Conservation (phyloP, 2,888 invertebrate species). For the Tridacna crocea region DNA sequence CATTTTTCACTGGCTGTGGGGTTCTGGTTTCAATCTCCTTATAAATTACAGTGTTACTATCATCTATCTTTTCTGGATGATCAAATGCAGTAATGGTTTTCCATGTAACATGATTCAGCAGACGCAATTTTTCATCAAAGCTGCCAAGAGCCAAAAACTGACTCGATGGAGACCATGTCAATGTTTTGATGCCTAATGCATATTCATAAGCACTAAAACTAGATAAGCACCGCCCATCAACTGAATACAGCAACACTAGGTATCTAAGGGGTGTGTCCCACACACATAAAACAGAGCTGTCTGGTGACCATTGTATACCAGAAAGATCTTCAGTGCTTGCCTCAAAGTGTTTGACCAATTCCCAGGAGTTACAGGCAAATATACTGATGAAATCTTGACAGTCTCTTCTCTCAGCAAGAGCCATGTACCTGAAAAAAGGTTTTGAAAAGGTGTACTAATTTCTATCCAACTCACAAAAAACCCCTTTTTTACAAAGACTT, state of each 20-base stretch:
- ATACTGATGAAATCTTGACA: conserved; percentile 84
- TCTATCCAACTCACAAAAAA: background rate
- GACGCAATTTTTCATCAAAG: conserved; percentile 84
- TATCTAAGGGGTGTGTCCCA: conserved; percentile 84
- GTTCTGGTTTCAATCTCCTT: conserved; percentile 78
- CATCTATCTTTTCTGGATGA: conserved; percentile 77
- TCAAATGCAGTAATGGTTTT: conserved; percentile 79
- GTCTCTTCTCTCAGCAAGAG: conserved; percentile 84
- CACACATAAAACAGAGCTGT: conserved; percentile 81
- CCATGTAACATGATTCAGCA: conserved; percentile 84
- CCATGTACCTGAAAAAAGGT: conserved; percentile 80
- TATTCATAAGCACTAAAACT: conserved; percentile 81
- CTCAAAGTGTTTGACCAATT: conserved; percentile 84
- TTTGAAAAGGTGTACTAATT: background rate
- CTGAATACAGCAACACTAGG: conserved; percentile 83
- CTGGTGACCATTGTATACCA: conserved; percentile 84
- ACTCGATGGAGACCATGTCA: conserved; percentile 84
- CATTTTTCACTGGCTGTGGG: conserved; percentile 67
- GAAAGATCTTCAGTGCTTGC: conserved; percentile 83
- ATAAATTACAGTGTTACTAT: conserved; percentile 74
- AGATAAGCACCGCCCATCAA: conserved; percentile 84
- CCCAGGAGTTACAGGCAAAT: conserved; percentile 83
- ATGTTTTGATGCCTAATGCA: conserved; percentile 83
- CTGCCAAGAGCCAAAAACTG: conserved; percentile 85
- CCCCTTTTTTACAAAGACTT: too few species aligned